Evolutionary conservation across 1,140 invertebrate genomes (phyloP).

Genomic region (Aphelenchoides fujianensis): DNA sequence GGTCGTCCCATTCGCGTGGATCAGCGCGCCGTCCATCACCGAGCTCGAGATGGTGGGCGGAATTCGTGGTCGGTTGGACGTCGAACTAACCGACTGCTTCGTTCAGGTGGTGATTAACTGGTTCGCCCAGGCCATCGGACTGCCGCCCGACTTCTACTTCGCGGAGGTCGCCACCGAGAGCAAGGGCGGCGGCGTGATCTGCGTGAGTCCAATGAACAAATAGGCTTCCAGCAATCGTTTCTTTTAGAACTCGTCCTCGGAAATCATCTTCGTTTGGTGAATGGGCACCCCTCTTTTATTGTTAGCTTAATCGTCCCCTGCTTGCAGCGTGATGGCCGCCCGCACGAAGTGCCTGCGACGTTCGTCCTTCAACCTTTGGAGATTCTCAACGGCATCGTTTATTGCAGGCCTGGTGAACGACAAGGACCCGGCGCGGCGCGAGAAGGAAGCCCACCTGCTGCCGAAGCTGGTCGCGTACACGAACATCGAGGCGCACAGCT

Average conservation of each 20-base stretch:
- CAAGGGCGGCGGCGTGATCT: constrained; percentile 16
- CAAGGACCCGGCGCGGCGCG: background rate
- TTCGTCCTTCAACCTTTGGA: no score
- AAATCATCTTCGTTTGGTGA: background rate
- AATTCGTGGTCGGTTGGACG: background rate
- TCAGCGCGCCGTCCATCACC: background rate
- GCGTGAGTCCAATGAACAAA: background rate
- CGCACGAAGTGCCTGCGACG: background rate
- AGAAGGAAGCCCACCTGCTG: background rate
- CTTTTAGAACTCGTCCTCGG: constrained; percentile 1
- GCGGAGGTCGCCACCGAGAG: background rate
- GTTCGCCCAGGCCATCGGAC: constrained; percentile 8
- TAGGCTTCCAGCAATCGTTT: background rate
- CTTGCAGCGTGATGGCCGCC: background rate
- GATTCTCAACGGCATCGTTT: no score
- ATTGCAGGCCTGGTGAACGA: background rate
- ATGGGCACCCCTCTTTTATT: background rate
- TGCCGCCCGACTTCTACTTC: background rate
- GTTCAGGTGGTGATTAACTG: constrained; percentile 8
- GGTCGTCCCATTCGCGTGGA: background rate
- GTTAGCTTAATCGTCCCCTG: no score
- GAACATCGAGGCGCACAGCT: background rate
- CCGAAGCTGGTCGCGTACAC: background rate
- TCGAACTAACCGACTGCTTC: no score
- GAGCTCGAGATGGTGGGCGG: constrained; percentile 13